These are phyloP conservation scores for Cosmorhoe ocellata DNA, from an alignment of 2,888 invertebrate genomes.

Conservation along the genomic window DNA sequence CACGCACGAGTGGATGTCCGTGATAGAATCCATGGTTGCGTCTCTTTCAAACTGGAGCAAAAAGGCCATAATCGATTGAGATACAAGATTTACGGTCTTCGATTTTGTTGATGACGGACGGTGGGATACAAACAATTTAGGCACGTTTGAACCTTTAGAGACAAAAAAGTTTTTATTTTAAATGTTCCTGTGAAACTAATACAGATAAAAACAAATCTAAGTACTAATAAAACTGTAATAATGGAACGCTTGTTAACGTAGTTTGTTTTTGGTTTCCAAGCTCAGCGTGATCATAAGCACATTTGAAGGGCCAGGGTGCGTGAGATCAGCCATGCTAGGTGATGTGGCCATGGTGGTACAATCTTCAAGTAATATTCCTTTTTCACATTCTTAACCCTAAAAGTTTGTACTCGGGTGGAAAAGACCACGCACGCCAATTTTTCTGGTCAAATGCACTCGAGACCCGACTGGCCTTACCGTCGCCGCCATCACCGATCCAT, in stretches of 20 bases:
- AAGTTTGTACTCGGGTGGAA: slow-evolving; percentile 43
- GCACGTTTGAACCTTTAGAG: too few relatives aligned
- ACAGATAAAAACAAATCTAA: too few relatives aligned
- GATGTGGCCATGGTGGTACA: too few relatives aligned
- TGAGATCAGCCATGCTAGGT: too few relatives aligned
- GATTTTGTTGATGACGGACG: slow-evolving; percentile 25
- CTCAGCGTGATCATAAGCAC: too few relatives aligned
- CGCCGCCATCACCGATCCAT: slow-evolving; percentile 68
- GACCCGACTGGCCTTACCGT: slow-evolving; percentile 28
- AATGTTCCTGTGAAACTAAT: too few relatives aligned
- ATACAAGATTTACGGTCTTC: slow-evolving; percentile 20
- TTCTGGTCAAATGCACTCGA: slow-evolving; percentile 75
- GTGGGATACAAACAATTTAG: neutral
- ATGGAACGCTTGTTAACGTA: too few relatives aligned
- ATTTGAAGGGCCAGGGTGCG: too few relatives aligned
- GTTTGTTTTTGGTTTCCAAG: too few relatives aligned
- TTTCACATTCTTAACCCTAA: slow-evolving; percentile 41
- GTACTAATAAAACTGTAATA: too few relatives aligned
- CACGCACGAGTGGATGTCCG: slow-evolving; percentile 51
- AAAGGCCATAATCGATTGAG: slow-evolving; percentile 16
- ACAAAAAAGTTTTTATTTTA: too few relatives aligned
- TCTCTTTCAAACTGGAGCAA: slow-evolving; percentile 30
- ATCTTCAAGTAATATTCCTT: too few relatives aligned
- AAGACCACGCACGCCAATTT: slow-evolving; percentile 65
- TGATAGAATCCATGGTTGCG: slow-evolving; percentile 30